phyloP scores from a whole-genome alignment of 1,140 invertebrate species.

The Nebria ingens region DNA sequence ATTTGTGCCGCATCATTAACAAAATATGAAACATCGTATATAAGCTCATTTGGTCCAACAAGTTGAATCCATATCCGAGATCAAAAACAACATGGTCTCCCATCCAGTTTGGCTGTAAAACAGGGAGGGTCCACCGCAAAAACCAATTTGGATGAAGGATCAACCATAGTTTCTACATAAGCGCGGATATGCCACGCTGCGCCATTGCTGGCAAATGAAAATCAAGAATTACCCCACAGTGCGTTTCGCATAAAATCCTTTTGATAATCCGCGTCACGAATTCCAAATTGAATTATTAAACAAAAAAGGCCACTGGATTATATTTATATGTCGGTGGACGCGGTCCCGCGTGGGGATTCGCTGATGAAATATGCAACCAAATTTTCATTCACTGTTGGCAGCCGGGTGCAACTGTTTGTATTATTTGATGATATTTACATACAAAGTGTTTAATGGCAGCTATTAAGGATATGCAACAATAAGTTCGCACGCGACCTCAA shows the following conservation, averaged over 20 bases:
- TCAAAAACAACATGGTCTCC: too few species aligned
- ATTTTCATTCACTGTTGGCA: background rate
- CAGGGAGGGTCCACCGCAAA: background rate
- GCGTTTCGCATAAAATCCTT: background rate
- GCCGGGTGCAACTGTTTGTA: background rate
- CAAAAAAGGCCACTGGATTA: background rate
- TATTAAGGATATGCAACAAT: conserved; percentile 4
- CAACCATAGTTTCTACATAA: background rate
- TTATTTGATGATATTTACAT: background rate
- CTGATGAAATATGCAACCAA: background rate
- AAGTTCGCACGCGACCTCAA: background rate
- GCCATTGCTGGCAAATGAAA: too few species aligned
- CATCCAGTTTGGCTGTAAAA: too few species aligned
- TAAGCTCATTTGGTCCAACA: too few species aligned
- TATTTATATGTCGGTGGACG: background rate
- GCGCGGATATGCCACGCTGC: too few species aligned
- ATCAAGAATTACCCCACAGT: background rate
- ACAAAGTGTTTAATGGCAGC: background rate
- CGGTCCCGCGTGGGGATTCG: background rate
- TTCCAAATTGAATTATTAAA: background rate
- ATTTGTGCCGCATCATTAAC: too few species aligned
- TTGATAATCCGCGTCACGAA: background rate
- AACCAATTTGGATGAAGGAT: background rate
- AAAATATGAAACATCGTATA: too few species aligned
- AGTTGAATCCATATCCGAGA: too few species aligned